Conservation (phyloP, 2,113 vertebrate species). For the Opisthocomus hoazin region DNA sequence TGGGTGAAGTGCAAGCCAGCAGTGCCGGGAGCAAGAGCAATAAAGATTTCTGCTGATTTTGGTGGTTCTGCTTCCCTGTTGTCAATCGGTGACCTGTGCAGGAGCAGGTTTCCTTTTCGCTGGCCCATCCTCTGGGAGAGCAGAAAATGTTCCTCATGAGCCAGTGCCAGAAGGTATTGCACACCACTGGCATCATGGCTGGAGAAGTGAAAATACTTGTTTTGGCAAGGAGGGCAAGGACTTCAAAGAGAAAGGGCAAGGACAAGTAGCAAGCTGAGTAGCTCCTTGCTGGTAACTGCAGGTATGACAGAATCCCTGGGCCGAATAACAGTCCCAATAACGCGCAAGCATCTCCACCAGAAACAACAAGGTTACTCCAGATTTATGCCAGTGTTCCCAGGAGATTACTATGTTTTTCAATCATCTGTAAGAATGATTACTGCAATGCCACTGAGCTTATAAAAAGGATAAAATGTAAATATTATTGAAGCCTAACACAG, state of each 20-base stretch:
- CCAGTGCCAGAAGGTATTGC: neutral
- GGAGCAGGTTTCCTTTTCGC: neutral
- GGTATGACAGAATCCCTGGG: neutral
- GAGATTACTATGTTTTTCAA: neutral
- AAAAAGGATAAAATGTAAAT: constrained; percentile 12
- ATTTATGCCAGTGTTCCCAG: neutral
- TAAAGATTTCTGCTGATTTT: neutral
- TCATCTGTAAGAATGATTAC: neutral
- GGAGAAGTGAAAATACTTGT: neutral
- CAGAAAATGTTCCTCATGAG: neutral
- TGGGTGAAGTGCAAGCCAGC: neutral
- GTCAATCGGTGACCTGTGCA: neutral
- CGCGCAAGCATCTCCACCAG: neutral
- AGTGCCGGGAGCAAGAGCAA: neutral
- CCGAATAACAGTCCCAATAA: neutral
- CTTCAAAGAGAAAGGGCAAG: neutral
- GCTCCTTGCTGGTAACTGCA: neutral
- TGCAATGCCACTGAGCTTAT: neutral
- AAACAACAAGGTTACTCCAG: neutral
- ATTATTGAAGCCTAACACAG: neutral
- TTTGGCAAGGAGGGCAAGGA: neutral
- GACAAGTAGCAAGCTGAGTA: neutral
- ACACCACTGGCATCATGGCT: neutral
- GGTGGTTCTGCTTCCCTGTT: neutral
- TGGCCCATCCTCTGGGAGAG: neutral